Conservation (phyloP, 2,888 invertebrate genomes). For the Herminia tarsipennalis region DNA sequence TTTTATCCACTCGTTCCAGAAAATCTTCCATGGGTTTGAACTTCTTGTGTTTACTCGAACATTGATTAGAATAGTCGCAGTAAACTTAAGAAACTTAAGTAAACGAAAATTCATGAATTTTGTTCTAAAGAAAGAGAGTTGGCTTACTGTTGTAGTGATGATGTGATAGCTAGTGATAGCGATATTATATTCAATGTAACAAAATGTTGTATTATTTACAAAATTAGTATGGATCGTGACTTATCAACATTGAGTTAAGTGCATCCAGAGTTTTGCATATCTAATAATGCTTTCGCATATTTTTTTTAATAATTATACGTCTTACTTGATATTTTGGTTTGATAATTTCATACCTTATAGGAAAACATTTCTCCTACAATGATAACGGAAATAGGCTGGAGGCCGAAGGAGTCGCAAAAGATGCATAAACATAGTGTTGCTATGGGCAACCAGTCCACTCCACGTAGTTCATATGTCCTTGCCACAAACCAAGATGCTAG, state of each 20-base stretch:
- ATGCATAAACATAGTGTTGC: constrained; percentile 78
- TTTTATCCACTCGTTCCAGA: no score
- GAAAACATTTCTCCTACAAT: constrained; percentile 82
- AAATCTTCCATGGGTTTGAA: no score
- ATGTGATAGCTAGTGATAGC: no score
- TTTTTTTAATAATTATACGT: background rate
- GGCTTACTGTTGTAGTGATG: no score
- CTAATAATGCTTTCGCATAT: background rate
- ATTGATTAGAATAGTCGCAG: no score
- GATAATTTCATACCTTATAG: constrained; percentile 59
- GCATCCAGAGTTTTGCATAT: no score
- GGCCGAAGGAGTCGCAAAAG: constrained; percentile 78
- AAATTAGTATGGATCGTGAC: no score
- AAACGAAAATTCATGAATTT: no score
- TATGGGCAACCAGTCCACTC: constrained; percentile 80
- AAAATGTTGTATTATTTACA: background rate
- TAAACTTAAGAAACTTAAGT: no score
- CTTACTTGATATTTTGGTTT: background rate
- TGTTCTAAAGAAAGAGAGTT: no score
- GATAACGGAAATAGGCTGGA: constrained; percentile 82
- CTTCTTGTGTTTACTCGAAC: no score
- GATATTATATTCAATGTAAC: background rate
- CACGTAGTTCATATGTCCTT: constrained; percentile 49
- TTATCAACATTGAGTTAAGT: no score
- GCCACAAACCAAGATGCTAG: constrained; percentile 74